Evolutionary conservation across 2,113 vertebrate species (phyloP), one percentile per base, ranked within the genome.

Genomic region (Syrrhaptes paradoxus): DNA sequence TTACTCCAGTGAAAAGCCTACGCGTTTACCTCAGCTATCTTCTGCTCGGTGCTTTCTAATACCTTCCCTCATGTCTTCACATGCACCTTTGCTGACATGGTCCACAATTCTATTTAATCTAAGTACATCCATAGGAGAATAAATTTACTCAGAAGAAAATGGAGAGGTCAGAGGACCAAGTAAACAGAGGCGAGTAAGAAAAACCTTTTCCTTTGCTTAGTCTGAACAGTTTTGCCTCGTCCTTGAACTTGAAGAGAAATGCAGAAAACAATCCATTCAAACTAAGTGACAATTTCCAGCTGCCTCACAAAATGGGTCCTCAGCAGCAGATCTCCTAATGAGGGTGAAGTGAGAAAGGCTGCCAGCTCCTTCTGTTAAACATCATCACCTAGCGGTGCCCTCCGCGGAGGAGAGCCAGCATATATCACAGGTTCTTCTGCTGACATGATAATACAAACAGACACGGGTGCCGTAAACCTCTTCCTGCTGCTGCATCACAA

Each of bases 211-310:
- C 32, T 84, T 25, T 70, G 14, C 13, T 3, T 32, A 72, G 31
- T 38, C 43, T 38, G 15, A 93, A 45, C 13, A 86, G 61, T 67
- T 87, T 90, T 72, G 61, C 70, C 62, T 89, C 82, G 89, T 49
- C 87, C 91, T 97, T 97, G 93, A 95, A 93, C 94, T 92, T 73
- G 7, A 68, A 31, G 32, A 78, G 65, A 82, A 77, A 93, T 81
- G 66, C 14, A 89, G 84, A 75, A 91, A 93, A 92, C 91, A 78
- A 91, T 92, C 75, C 16, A n/a, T 89, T 92, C 54, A 92, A 93
- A 94, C 68, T 77, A 84, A 93, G 91, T 77, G 49, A 61, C 86
- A 84, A 95, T 95, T 96, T 93, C 89, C 94, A 87, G 65, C 92
- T 95, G 90, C 79, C 79, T 91, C 75, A 18, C 85, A 62, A 92